Evolutionary conservation across 2,113 vertebrate genomes (phyloP).

Genomic region (Sterna hirundo): DNA sequence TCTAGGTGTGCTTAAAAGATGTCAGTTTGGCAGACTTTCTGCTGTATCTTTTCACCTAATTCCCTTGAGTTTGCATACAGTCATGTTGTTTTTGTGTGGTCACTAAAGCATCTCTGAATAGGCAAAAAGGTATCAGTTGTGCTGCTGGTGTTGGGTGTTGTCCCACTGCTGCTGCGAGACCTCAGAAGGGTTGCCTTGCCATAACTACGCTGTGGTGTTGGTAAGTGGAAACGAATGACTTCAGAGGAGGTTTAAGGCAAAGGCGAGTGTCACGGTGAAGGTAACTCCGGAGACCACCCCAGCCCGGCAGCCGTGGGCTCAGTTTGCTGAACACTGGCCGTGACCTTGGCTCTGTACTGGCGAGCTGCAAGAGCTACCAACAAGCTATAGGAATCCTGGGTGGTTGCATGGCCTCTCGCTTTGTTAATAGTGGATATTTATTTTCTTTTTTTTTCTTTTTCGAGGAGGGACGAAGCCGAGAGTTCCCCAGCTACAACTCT

Average conservation of each 20-base stretch:
- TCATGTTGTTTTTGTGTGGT: not conserved
- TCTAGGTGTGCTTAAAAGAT: not conserved
- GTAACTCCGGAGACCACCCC: not conserved
- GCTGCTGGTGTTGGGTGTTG: not conserved
- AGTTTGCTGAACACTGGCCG: not conserved
- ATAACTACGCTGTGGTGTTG: not conserved
- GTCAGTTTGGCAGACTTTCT: not conserved
- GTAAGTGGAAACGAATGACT: not conserved
- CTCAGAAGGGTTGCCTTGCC: not conserved
- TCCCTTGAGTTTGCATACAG: not conserved
- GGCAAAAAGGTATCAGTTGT: not conserved
- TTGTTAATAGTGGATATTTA: not conserved
- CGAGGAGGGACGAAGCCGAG: not conserved
- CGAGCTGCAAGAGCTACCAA: not conserved
- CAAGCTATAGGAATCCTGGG: not conserved
- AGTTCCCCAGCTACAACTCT: not conserved
- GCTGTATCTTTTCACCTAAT: not conserved
- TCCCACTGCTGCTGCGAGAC: accelerated
- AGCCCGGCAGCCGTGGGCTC: not conserved
- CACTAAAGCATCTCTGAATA: not conserved
- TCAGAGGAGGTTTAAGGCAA: not conserved
- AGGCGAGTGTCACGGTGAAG: not conserved
- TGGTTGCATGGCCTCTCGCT: not conserved
- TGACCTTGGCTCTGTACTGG: not conserved
- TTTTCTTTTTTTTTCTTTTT: not conserved